phyloP scores from a whole-genome alignment of 2,113 vertebrate species.

The Accipiter virgatus region DNA sequence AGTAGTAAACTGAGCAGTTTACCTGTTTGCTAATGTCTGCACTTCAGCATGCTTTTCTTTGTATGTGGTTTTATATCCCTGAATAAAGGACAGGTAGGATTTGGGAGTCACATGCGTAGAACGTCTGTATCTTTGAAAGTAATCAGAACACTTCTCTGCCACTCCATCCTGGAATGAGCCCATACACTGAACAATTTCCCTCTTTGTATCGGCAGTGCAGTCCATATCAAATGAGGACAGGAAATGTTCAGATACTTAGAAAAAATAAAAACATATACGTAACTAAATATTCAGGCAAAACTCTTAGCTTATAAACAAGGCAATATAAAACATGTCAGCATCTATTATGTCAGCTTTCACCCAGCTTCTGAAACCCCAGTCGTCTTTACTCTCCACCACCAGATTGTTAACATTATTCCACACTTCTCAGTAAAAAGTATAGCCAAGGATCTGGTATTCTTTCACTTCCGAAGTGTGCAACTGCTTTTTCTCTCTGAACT shows the following conservation, averaged over 20 bases:
- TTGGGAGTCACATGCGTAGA: slow-evolving; percentile 92
- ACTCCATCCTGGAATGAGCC: slow-evolving; percentile 95
- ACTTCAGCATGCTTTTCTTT: slow-evolving; percentile 86
- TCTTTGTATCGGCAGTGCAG: slow-evolving; percentile 83
- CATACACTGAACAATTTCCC: slow-evolving; percentile 92
- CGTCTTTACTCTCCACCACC: neutral
- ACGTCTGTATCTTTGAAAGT: slow-evolving; percentile 92
- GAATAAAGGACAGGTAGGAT: slow-evolving; percentile 96
- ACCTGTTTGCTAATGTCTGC: slow-evolving; percentile 88
- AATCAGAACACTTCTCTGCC: slow-evolving; percentile 92
- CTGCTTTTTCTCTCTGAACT: neutral
- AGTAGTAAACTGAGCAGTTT: neutral
- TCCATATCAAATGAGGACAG: slow-evolving; percentile 87
- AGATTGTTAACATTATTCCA: neutral
- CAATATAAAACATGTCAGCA: neutral
- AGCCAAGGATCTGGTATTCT: neutral
- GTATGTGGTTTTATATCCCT: slow-evolving; percentile 90
- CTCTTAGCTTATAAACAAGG: neutral
- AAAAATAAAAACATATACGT: neutral
- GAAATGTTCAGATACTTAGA: slow-evolving; percentile 90
- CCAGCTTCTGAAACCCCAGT: neutral
- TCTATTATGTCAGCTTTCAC: neutral
- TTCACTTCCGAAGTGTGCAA: neutral
- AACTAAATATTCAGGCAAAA: neutral
- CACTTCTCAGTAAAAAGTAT: neutral